phyloP scores from a whole-genome alignment of 2,113 vertebrate species.

The Herpailurus yagouaroundi region DNA sequence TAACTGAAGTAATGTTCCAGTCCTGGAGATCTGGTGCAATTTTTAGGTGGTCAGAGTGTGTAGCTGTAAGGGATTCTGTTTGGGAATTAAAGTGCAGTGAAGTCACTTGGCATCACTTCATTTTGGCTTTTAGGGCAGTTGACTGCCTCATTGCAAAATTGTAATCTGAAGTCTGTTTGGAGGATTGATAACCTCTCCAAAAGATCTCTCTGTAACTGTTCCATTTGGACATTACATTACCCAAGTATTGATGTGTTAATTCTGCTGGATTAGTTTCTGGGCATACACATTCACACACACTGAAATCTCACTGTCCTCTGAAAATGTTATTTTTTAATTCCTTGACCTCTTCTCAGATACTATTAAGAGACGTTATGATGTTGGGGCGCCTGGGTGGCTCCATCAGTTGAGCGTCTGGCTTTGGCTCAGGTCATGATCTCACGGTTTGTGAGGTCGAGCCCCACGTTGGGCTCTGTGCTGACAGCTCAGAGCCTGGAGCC shows the following conservation, averaged over 20 bases:
- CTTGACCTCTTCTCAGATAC: background rate
- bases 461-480: too few species aligned
- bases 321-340: slow-evolving; percentile 16
- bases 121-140: slow-evolving; percentile 35
- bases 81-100: background rate
- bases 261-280: background rate
- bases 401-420: too few species aligned
- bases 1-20: background rate
- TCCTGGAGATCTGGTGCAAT: background rate
- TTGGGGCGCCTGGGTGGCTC: too few species aligned
- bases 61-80: background rate
- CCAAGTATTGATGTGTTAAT: background rate
- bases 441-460: too few species aligned
- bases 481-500: too few species aligned
- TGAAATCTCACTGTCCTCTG: background rate
- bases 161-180: slow-evolving; percentile 38
- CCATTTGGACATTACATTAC: background rate
- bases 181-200: slow-evolving; percentile 7
- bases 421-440: too few species aligned
- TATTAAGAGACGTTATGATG: background rate
- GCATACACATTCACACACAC: background rate
- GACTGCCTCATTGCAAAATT: slow-evolving; percentile 21
- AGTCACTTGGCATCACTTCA: background rate
- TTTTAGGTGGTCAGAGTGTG: background rate
- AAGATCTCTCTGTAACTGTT: background rate